Percentiles rank a stretch among this genome's conserved stretches.
Evolutionary conservation across 1,140 invertebrate genomes (phyloP).

Genomic region (Melipona quadrifasciata): DNA sequence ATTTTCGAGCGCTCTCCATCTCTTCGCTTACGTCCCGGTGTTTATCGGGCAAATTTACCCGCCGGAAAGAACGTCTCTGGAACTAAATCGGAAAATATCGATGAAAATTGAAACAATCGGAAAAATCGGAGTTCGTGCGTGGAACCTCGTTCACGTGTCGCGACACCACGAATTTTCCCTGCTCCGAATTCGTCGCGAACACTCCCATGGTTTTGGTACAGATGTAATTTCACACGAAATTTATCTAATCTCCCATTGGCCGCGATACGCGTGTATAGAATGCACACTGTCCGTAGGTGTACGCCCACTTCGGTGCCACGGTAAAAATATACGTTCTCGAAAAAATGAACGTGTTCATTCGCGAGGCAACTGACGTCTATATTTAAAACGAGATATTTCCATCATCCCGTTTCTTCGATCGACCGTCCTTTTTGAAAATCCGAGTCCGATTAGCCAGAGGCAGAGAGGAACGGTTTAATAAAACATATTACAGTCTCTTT

Average conservation of each 20-base stretch:
- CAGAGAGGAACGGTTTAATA: neutral
- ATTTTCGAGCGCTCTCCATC: neutral
- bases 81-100: neutral
- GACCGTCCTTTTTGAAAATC: neutral
- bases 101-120: no score
- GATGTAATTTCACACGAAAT: constrained; percentile 44
- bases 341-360: constrained; percentile 13
- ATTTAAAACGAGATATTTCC: constrained; percentile 23
- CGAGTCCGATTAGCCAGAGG: no score
- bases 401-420: neutral
- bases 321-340: constrained; percentile 24
- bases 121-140: neutral
- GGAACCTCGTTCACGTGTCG: neutral
- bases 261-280: constrained; percentile 6
- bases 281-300: constrained; percentile 2
- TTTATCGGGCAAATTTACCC: neutral
- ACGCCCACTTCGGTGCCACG: constrained; percentile 24
- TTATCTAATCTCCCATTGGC: constrained; percentile 35
- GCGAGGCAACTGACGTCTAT: neutral
- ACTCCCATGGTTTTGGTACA: constrained; percentile 2
- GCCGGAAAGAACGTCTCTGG: neutral
- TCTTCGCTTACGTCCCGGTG: neutral
- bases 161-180: neutral
- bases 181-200: neutral
- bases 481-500: neutral